Evolutionary conservation across 2,888 invertebrate species (phyloP), one percentile per base, ranked within the genome.

Genomic region (Archips xylosteana): DNA sequence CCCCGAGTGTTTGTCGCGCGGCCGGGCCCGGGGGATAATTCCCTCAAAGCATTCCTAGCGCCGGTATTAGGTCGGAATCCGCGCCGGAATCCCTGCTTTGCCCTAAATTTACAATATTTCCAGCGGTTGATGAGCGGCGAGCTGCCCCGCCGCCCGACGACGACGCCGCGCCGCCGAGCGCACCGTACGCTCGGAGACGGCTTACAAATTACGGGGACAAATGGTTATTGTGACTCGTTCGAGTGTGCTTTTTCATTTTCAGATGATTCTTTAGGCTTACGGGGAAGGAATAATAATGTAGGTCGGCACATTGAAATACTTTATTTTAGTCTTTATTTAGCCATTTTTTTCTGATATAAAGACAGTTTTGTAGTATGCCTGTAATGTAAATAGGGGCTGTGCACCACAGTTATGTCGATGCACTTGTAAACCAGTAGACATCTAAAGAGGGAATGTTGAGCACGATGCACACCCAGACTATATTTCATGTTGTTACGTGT

Each of bases 11-110:
- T 13, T 23, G 23, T 23, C n/a, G 51, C 51, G 5, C 36, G 15
- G 47, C 36, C 36, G 1, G 1, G 49, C 13, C 62, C 57, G 54
- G 4, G 54, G 32, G 51, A 23, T 13, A 8, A 61, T 61, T 62
- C 51, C 59, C 39, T 51, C 69, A 70, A 70, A 70, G 69, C 69
- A 62, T 70, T 70, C 62, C 62, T 62, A 62, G 61, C 69, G 62
- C 15, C 61, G 69, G 62, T 32, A 54, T 32, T 42, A 70, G 42
- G 51, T 39, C 62, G 62, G 69, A 36, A 36, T 39, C 39, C 23
- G 36, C 47, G 60, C 68, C 15, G 68, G 68, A 34, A 49, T 60
- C 49, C 62, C 4, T 34, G 69, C 49, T 13, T 10, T 12, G 61
- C 69, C 51, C 57, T 39, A 23, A 42, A 51, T 32, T 49, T 8